These are phyloP conservation scores for Hirtodrosophila cameraria DNA, from an alignment of 2,888 invertebrate genomes.

Conservation along the genomic window DNA sequence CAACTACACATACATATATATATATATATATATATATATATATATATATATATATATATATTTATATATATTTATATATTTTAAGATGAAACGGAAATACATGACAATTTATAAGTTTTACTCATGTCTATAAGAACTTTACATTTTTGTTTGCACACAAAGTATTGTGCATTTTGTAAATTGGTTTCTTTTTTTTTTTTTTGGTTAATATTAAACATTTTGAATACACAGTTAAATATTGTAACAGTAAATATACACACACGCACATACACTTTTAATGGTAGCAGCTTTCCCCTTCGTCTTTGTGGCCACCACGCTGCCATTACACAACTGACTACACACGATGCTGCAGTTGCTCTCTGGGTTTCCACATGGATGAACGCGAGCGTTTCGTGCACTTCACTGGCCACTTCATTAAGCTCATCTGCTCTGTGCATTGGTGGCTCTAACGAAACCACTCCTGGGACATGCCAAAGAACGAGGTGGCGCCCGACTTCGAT, in stretches of 20 bases:
- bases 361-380: slow-evolving; percentile 27
- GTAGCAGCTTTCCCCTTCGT: neutral
- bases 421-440: slow-evolving; percentile 28
- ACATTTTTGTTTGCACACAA: slow-evolving; percentile 17
- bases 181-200: slow-evolving; percentile 16
- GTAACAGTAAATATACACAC: neutral
- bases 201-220: slow-evolving; percentile 35
- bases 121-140: neutral
- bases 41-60: too few relatives aligned
- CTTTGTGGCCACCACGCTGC: neutral
- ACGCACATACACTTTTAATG: slow-evolving; percentile 3
- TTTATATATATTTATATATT: too few relatives aligned
- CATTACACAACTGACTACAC: slow-evolving; percentile 41
- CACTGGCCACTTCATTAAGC: slow-evolving; percentile 62
- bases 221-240: slow-evolving; percentile 34
- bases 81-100: slow-evolving; percentile 34
- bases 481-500: slow-evolving; percentile 89
- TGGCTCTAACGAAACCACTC: slow-evolving; percentile 89
- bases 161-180: slow-evolving; percentile 8
- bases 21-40: too few relatives aligned
- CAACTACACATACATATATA: slow-evolving; percentile 18
- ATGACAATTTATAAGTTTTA: slow-evolving; percentile 10
- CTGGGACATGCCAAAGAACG: slow-evolving; percentile 92
- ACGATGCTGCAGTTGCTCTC: slow-evolving; percentile 16
- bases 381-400: slow-evolving; percentile 28